Percentiles rank a stretch among this genome's conserved stretches.
Conservation (phyloP, 2,113 vertebrate species). For the Thermophis baileyi region DNA sequence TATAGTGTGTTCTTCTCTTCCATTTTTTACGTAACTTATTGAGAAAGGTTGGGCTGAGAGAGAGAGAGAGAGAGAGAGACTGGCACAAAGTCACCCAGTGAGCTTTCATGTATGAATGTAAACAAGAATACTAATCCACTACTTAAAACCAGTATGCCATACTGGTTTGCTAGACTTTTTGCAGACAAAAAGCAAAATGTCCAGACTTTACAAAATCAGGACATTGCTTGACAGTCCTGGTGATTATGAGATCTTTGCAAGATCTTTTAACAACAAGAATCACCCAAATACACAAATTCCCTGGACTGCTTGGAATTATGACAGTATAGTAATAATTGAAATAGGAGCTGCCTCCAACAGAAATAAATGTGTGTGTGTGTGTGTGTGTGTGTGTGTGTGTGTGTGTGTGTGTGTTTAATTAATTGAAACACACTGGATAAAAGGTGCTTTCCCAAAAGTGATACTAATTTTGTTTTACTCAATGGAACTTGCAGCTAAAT, state of each 20-base stretch:
- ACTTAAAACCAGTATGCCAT: background rate
- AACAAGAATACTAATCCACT: background rate
- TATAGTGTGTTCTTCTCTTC: background rate
- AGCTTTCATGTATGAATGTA: background rate
- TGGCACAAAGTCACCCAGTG: background rate
- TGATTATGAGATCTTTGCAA: background rate
- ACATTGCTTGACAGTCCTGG: too few species aligned
- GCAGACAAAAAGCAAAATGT: background rate
- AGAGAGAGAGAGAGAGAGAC: background rate
- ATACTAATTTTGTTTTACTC: background rate
- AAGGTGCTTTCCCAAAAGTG: background rate
- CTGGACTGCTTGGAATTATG: background rate
- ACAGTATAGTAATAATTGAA: background rate
- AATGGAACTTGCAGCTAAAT: background rate
- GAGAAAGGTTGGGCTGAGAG: background rate
- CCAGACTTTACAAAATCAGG: background rate
- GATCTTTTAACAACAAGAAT: background rate
- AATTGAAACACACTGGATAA: background rate
- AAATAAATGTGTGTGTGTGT: background rate
- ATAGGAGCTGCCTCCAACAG: background rate
- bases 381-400: background rate
- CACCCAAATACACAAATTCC: background rate
- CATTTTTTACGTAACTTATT: background rate
- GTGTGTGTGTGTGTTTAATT: too few species aligned
- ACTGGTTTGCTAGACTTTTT: background rate